phyloP scores from a whole-genome alignment of 1,140 invertebrate genomes.

The Andricus grossulariae region DNA sequence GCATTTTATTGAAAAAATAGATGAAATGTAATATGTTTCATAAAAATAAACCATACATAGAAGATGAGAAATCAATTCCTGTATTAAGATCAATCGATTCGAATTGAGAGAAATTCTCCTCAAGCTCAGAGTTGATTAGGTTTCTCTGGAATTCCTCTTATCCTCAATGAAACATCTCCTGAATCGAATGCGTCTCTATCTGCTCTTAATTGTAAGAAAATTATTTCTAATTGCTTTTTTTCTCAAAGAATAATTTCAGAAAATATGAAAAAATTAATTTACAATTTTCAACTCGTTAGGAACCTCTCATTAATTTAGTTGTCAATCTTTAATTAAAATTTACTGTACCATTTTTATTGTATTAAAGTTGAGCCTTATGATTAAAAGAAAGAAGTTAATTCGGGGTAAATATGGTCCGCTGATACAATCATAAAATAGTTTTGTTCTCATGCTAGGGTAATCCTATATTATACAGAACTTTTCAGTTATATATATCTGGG shows the following conservation, averaged over 20 bases:
- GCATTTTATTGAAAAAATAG: too few species aligned
- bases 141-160: constrained; percentile 19
- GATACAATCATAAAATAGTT: too few species aligned
- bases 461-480: too few species aligned
- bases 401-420: too few species aligned
- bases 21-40: not conserved
- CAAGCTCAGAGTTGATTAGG: constrained; percentile 9
- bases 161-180: constrained; percentile 6
- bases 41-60: not conserved
- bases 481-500: too few species aligned
- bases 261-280: constrained; percentile 28
- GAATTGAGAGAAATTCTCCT: constrained; percentile 15
- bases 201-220: constrained; percentile 8
- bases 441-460: too few species aligned
- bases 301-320: too few species aligned
- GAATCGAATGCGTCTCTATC: constrained; percentile 7
- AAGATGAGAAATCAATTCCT: not conserved
- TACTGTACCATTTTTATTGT: too few species aligned
- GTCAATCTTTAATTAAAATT: too few species aligned
- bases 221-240: constrained; percentile 1
- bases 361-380: too few species aligned
- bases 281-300: not conserved
- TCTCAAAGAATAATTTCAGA: constrained; percentile 6
- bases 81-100: not conserved
- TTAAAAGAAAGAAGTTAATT: too few species aligned